A percentile compares a stretch with the other conserved stretches of the same genome.
Conservation (phyloP, 2,888 invertebrate genomes). For the Drosophila melanocephala region DNA sequence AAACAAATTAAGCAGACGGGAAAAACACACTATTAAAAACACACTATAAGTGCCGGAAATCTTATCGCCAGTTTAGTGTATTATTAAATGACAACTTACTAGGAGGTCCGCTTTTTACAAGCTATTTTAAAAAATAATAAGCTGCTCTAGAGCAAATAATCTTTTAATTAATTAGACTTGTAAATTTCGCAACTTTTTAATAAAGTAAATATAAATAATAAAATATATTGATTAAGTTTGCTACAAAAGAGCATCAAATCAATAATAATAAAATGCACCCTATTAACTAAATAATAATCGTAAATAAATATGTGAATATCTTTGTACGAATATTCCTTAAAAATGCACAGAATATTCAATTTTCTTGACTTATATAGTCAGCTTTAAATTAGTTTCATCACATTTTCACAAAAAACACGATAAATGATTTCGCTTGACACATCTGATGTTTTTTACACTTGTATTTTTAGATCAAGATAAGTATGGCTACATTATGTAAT, state of each 20-base stretch:
- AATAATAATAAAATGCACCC: background rate
- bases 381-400: background rate
- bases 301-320: background rate
- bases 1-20: background rate
- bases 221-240: background rate
- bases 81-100: background rate
- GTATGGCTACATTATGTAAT: background rate
- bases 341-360: background rate
- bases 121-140: background rate
- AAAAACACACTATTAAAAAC: background rate
- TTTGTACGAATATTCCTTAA: background rate
- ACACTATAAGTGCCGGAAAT: background rate
- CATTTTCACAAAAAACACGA: conserved; percentile 28
- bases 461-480: conserved; percentile 23
- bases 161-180: no score
- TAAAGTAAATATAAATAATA: background rate
- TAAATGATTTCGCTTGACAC: conserved; percentile 26
- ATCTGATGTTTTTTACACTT: conserved; percentile 7
- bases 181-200: background rate
- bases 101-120: background rate
- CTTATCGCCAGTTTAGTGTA: background rate
- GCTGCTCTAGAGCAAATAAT: background rate
- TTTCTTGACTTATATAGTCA: background rate
- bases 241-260: no score
- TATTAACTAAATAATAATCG: background rate